Evolutionary conservation across 2,888 invertebrate species (phyloP).

Genomic region (Chloroclysta siterata): DNA sequence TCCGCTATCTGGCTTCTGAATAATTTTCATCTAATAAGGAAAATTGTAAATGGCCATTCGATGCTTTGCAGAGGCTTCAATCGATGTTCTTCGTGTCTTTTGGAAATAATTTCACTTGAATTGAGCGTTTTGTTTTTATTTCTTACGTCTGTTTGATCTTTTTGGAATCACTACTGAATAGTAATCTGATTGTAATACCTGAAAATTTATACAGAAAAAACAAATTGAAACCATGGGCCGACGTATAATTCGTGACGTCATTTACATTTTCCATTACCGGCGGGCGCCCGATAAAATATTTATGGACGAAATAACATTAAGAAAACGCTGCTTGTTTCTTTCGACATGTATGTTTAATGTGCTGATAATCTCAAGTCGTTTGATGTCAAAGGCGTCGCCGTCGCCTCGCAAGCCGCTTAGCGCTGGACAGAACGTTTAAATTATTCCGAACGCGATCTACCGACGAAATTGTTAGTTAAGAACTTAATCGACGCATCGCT

Average conservation of each 20-base stretch:
- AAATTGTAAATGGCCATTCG: constrained; percentile 79
- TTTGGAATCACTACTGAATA: constrained; percentile 25
- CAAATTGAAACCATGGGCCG: constrained; percentile 43
- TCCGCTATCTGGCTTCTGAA: constrained; percentile 71
- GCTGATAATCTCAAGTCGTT: constrained; percentile 69
- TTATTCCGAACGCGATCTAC: constrained; percentile 64
- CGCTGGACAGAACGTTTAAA: constrained; percentile 59
- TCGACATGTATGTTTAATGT: constrained; percentile 77
- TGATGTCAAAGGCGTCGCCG: constrained; percentile 67
- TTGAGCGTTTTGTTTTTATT: constrained; percentile 5
- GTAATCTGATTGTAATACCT: constrained; percentile 30
- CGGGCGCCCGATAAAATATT: constrained; percentile 69
- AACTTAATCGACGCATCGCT: constrained; percentile 65
- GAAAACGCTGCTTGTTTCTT: constrained; percentile 69
- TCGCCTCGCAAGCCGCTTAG: constrained; percentile 65
- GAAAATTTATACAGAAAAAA: constrained; percentile 31
- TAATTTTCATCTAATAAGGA: constrained; percentile 82
- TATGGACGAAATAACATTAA: constrained; percentile 76
- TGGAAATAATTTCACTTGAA: constrained; percentile 7
- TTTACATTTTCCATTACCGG: constrained; percentile 75
- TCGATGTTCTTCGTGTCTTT: constrained; percentile 24
- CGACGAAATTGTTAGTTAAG: constrained; percentile 71
- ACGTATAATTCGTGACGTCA: constrained; percentile 53
- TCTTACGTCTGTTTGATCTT: constrained; percentile 6
- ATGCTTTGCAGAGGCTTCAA: constrained; percentile 53